phyloP scores from a whole-genome alignment of 1,140 invertebrate genomes.

The Mactra quadrangularis region DNA sequence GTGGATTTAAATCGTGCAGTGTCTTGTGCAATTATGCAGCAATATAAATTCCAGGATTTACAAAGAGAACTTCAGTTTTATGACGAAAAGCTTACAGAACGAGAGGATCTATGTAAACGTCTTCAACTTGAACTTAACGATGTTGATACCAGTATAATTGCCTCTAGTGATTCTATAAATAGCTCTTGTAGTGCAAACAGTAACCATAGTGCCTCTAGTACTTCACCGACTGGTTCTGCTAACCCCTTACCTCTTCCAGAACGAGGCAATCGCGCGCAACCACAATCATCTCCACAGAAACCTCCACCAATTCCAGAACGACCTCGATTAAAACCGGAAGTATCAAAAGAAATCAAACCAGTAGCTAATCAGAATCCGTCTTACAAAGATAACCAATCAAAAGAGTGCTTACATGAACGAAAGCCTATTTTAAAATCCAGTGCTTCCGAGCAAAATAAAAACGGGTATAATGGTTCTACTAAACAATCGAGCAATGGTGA shows the following conservation, averaged over 20 bases:
- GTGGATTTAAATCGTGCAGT: conserved; percentile 78
- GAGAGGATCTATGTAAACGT: conserved; percentile 87
- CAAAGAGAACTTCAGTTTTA: conserved; percentile 87
- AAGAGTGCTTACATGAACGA: conserved; percentile 30
- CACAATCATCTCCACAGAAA: neutral
- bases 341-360: neutral
- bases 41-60: conserved; percentile 87
- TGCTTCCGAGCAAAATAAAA: conserved; percentile 12
- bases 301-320: conserved; percentile 46
- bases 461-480: conserved; percentile 30
- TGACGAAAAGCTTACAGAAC: conserved; percentile 87
- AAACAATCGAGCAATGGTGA: conserved; percentile 29
- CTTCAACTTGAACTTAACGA: conserved; percentile 88
- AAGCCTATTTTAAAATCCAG: conserved; percentile 59
- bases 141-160: conserved; percentile 81
- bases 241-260: conserved; percentile 54
- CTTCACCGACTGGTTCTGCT: neutral
- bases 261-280: conserved; percentile 28
- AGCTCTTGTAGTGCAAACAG: conserved; percentile 23
- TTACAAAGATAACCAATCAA: neutral
- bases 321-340: conserved; percentile 7
- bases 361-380: neutral
- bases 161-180: conserved; percentile 30
- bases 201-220: neutral
- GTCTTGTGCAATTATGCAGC: conserved; percentile 84